Evolutionary conservation across 2,888 invertebrate species (phyloP), one percentile per base, ranked within the genome.

Genomic region (Ornithoptera alexandrae): DNA sequence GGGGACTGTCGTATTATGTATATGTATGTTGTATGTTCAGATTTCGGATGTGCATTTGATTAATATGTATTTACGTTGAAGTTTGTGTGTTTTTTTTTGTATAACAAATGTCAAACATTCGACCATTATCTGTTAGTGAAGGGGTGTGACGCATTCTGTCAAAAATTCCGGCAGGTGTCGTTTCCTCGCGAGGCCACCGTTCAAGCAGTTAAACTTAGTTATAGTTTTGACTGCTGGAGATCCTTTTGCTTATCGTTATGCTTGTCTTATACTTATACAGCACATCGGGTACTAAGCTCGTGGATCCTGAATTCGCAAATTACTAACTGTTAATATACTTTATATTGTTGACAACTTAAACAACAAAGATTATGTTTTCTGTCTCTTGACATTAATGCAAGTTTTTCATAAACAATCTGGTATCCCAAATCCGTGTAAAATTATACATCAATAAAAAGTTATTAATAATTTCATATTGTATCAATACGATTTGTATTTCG

Each of bases 91-190:
- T 57, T 57, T 20, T 6, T 57, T 57, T 57, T 57, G 15, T 57
- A 50, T 22, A 22, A 22, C 30, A 36, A 60, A 36, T 4, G 36
- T 5, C 39, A 58, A 68, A 50, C 63, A 68, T 64, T 64, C 36
- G 18, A 36, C 18, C 59, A 64, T 68, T 68, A 68, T 68, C 63
- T 68, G 68, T 50, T 20, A 36, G 39, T 39, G 72, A 74, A 73
- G 71, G 72, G 75, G 74, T 68, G 74, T 73, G 72, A 73, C 69
- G 73, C 72, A 72, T 75, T 65, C 72, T 76, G 75, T 76, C 75
- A 75, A 74, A 72, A 65, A 74, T 73, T 76, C 74, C 63, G 77
- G 77, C 81, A 81, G 81, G 82, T 82, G 81, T 73, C 71, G 70
- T 65, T 56, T 67, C 68, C 73, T 68, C 36, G 72, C 77, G 6